Conservation (phyloP, 2,113 vertebrate genomes). For the Phyllopteryx taeniolatus region DNA sequence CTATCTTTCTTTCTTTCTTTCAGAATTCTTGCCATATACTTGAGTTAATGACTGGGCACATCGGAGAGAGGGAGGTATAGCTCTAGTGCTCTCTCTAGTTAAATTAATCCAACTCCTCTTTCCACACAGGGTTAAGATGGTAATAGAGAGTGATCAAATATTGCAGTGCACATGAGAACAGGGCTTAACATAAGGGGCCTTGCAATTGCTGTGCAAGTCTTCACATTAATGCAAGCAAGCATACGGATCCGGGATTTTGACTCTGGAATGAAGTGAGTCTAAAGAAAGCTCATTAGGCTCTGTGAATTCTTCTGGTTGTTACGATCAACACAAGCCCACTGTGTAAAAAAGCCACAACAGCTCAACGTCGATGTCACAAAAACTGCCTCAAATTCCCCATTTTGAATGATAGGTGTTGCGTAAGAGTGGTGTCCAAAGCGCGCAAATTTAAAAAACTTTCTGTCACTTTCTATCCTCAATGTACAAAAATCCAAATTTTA, state of each 20-base stretch:
- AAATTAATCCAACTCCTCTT: conserved; percentile 44
- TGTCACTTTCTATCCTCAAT: no score
- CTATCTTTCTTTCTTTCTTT: conserved; percentile 20
- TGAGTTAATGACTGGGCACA: conserved; percentile 49
- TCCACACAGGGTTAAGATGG: conserved; percentile 9
- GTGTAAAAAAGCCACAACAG: neutral
- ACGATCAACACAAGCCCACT: conserved; percentile 7
- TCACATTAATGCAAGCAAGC: conserved; percentile 57
- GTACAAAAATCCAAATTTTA: no score
- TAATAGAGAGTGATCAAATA: conserved; percentile 20
- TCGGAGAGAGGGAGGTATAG: conserved; percentile 15
- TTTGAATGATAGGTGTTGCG: no score
- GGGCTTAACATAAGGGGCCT: conserved; percentile 49
- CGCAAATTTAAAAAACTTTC: no score
- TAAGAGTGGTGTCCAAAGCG: no score
- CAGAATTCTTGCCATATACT: conserved; percentile 22
- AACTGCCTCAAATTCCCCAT: conserved; percentile 7
- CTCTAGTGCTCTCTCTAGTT: conserved; percentile 33
- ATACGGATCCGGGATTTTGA: conserved; percentile 56
- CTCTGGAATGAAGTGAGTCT: conserved; percentile 52
- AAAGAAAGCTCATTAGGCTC: conserved; percentile 60
- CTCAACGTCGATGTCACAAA: conserved; percentile 20
- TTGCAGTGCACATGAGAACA: conserved; percentile 26
- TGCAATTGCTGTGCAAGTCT: conserved; percentile 39
- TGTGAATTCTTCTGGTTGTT: conserved; percentile 1